These are phyloP conservation scores for Puffinus mauretanicus DNA, from an alignment of 2,113 vertebrate genomes.

Conservation along the genomic window DNA sequence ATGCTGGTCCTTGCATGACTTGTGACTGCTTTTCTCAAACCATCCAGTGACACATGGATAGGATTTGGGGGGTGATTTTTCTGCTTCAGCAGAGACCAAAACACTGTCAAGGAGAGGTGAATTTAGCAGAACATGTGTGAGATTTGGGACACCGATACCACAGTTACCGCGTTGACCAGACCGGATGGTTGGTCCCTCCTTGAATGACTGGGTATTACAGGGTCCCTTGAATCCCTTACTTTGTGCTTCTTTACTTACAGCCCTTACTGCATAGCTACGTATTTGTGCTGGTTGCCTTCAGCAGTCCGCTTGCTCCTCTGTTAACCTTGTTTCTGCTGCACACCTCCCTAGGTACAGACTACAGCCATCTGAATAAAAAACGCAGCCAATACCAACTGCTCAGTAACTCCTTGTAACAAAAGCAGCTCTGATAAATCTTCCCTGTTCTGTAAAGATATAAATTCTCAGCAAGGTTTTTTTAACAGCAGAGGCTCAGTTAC, in stretches of 20 bases:
- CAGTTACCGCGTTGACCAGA: not conserved
- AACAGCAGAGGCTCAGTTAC: not conserved
- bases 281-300: not conserved
- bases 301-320: not conserved
- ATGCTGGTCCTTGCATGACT: not conserved
- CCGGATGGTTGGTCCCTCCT: not conserved
- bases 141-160: not conserved
- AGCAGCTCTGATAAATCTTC: not conserved
- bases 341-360: not conserved
- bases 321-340: not conserved
- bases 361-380: not conserved
- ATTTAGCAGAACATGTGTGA: not conserved
- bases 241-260: not conserved
- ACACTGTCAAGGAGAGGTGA: not conserved
- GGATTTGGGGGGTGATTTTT: not conserved
- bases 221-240: not conserved
- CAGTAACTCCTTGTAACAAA: not conserved
- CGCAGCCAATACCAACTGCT: not conserved
- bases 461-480: not conserved
- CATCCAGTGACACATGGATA: not conserved
- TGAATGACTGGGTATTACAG: not conserved
- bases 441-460: not conserved
- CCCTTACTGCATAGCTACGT: not conserved
- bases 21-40: not conserved
- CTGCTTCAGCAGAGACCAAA: not conserved